Percentiles rank a stretch among this genome's conserved stretches.
Evolutionary conservation across 1,140 invertebrate genomes (phyloP).

Genomic region (Tetramorium alpestre): DNA sequence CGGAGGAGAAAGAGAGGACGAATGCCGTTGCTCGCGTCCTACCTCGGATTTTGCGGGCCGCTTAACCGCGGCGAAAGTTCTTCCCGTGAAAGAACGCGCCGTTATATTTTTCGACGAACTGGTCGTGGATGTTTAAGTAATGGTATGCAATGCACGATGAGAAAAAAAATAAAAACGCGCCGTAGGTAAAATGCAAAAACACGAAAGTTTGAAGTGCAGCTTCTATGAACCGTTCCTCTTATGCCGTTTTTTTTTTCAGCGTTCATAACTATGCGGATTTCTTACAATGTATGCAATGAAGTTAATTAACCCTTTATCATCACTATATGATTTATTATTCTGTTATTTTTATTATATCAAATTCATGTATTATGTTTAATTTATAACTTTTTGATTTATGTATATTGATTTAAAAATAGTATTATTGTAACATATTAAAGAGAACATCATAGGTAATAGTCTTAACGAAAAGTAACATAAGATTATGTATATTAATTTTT

Average conservation of each 20-base stretch:
- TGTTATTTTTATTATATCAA: neutral
- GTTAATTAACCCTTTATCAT: neutral
- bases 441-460: neutral
- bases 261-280: neutral
- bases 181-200: neutral
- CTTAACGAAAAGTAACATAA: neutral
- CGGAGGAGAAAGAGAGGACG: neutral
- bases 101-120: slow-evolving; percentile 39
- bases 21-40: slow-evolving; percentile 29
- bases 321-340: neutral
- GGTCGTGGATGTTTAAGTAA: slow-evolving; percentile 30
- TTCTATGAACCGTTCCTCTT: neutral
- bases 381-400: neutral
- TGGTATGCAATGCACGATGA: slow-evolving; percentile 12
- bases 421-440: neutral
- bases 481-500: neutral
- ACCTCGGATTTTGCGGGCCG: slow-evolving; percentile 13
- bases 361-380: neutral
- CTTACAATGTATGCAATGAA: neutral
- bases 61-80: slow-evolving; percentile 40
- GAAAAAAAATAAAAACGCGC: slow-evolving; percentile 28
- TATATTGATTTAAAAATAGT: neutral
- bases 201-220: slow-evolving; percentile 15
- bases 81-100: slow-evolving; percentile 23
- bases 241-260: neutral